Conservation (phyloP, 2,113 vertebrate species). For the Pardalotus punctatus region DNA sequence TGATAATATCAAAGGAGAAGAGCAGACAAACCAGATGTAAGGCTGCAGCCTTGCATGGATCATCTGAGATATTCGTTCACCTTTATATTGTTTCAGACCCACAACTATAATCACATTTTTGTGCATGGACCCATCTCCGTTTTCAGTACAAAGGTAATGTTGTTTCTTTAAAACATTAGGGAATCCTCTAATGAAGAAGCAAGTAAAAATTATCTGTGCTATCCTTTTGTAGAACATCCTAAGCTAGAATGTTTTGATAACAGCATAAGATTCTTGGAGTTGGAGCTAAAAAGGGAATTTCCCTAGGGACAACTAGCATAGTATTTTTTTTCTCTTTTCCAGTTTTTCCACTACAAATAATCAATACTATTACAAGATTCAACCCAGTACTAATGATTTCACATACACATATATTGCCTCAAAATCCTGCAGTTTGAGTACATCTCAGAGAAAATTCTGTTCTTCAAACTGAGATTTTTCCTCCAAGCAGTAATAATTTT, state of each 20-base stretch:
- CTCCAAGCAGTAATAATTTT: not conserved
- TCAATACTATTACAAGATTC: not conserved
- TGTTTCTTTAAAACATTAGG: not conserved
- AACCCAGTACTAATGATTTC: not conserved
- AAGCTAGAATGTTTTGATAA: not conserved
- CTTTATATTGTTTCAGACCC: not conserved
- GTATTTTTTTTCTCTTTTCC: not conserved
- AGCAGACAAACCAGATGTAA: not conserved
- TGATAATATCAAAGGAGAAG: not conserved
- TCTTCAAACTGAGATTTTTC: not conserved
- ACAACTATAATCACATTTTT: not conserved
- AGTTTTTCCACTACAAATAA: not conserved
- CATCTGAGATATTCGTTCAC: not conserved
- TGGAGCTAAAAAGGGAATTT: not conserved
- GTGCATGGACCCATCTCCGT: fast-evolving
- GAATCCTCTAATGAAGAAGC: not conserved
- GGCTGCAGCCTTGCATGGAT: not conserved
- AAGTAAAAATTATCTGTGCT: not conserved
- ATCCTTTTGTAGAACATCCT: not conserved
- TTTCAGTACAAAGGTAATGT: not conserved
- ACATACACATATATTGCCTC: not conserved
- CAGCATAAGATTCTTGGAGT: not conserved
- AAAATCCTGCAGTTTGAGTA: not conserved
- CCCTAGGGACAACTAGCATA: not conserved
- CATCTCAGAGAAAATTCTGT: not conserved